Conservation (phyloP, 2,797 vertebrate genomes). For the Mastacembelus armatus region DNA sequence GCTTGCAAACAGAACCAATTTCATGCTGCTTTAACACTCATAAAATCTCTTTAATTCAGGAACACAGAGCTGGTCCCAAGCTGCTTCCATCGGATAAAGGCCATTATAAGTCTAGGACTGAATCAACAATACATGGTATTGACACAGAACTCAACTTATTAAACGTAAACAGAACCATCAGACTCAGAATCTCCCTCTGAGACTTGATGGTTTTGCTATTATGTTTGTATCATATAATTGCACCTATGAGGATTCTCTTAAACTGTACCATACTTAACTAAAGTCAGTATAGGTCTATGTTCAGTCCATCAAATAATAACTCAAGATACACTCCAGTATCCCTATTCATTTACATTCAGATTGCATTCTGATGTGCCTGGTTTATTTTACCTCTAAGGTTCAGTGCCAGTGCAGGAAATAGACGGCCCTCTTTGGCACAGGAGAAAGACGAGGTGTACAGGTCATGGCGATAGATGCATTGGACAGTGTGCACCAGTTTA, state of each 20-base stretch:
- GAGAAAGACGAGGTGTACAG: neutral
- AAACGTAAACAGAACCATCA: conserved; percentile 23
- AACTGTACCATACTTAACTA: neutral
- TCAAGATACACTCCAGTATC: neutral
- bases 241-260: conserved; percentile 4
- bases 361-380: neutral
- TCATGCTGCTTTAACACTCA: conserved; percentile 79
- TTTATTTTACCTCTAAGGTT: neutral
- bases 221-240: conserved; percentile 29
- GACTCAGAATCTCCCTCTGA: neutral
- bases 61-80: conserved; percentile 55
- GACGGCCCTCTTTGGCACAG: neutral
- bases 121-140: conserved; percentile 48
- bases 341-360: neutral
- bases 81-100: conserved; percentile 42
- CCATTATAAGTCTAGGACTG: conserved; percentile 51
- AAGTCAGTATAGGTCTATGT: neutral
- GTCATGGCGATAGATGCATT: neutral
- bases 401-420: neutral
- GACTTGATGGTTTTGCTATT: conserved; percentile 14
- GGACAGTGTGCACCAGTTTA: too few species aligned
- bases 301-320: neutral
- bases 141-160: conserved; percentile 34
- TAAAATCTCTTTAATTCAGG: conserved; percentile 73
- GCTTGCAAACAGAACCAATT: conserved; percentile 78